Conservation (phyloP, 2,113 vertebrate genomes). For the Cochlearius cochlearius region DNA sequence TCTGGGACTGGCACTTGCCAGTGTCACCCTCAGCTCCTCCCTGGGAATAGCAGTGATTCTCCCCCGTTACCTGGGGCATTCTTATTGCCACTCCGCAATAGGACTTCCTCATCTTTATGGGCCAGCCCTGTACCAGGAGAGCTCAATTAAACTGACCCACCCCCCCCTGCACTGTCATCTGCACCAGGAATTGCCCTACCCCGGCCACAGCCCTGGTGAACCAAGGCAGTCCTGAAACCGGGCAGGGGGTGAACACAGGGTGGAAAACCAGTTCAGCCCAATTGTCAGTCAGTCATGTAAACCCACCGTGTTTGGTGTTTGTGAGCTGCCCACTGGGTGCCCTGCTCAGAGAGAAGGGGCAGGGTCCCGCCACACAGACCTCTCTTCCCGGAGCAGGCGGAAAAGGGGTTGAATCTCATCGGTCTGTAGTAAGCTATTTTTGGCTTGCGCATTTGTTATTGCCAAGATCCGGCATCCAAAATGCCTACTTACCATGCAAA, state of each 20-base stretch:
- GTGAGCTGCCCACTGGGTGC: background rate
- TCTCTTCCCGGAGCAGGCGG: background rate
- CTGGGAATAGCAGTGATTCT: background rate
- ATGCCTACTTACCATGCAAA: background rate
- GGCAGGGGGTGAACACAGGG: fast-evolving
- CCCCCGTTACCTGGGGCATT: background rate
- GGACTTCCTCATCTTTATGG: background rate
- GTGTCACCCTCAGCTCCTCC: background rate
- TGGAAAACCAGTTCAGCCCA: background rate
- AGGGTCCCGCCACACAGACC: background rate
- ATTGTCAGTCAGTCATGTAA: background rate
- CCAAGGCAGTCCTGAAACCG: background rate
- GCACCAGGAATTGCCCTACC: background rate
- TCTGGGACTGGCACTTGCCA: background rate
- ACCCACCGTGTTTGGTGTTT: background rate
- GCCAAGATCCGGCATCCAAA: background rate
- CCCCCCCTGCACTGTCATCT: background rate
- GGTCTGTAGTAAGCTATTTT: background rate
- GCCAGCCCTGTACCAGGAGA: background rate
- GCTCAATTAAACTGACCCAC: background rate
- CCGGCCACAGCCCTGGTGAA: background rate
- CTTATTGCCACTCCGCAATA: background rate
- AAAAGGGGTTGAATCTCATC: background rate
- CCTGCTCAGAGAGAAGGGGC: background rate
- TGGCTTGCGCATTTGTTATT: background rate